These are phyloP conservation scores for Sylvia atricapilla DNA, from an alignment of 2,113 vertebrate species.

Conservation along the genomic window DNA sequence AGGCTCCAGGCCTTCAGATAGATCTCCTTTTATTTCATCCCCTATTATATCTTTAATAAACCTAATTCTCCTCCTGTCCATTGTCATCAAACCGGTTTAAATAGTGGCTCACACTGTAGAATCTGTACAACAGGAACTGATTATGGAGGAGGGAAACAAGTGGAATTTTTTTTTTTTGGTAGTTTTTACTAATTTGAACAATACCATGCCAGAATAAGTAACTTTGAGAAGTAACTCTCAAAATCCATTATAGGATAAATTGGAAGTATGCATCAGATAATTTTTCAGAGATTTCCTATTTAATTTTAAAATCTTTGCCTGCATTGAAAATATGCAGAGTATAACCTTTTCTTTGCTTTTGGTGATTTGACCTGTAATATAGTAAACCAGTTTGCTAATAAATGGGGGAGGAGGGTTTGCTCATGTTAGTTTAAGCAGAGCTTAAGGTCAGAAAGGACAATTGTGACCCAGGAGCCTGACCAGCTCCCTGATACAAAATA, in stretches of 20 bases:
- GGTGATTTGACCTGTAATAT: neutral
- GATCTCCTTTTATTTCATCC: neutral
- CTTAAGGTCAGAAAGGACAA: conserved; percentile 11
- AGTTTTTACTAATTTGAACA: neutral
- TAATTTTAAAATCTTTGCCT: neutral
- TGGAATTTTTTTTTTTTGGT: neutral
- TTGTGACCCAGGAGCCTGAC: neutral
- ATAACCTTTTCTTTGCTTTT: neutral
- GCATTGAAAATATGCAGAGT: neutral
- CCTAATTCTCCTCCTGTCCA: neutral
- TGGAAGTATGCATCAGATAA: neutral
- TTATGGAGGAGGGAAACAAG: neutral
- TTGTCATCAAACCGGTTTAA: neutral
- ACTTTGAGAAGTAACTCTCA: neutral
- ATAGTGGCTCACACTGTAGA: neutral
- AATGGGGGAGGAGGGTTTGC: neutral
- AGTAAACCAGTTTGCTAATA: neutral
- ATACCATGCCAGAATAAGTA: neutral
- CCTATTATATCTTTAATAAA: neutral
- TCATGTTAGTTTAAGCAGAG: neutral
- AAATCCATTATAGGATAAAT: neutral
- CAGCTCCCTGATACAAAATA: neutral
- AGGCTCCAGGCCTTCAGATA: neutral
- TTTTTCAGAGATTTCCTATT: neutral
- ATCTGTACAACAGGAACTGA: neutral